These are phyloP conservation scores for Tapera naevia DNA, from an alignment of 2,797 vertebrate genomes.

Conservation along the genomic window DNA sequence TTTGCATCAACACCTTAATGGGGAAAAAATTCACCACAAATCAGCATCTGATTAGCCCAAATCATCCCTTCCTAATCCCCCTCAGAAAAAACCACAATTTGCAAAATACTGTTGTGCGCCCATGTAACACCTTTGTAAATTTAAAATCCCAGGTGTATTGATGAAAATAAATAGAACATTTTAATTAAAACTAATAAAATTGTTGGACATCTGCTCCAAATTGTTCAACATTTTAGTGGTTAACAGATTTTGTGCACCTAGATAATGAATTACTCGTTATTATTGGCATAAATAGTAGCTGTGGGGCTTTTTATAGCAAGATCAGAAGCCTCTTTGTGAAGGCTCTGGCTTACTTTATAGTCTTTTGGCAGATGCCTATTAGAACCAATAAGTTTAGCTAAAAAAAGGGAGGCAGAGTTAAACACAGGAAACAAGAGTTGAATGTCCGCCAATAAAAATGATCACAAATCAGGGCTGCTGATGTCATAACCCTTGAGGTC, in stretches of 20 bases:
- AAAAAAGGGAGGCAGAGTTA: slow-evolving; percentile 73
- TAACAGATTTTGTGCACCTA: slow-evolving; percentile 75
- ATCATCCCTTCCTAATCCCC: slow-evolving; percentile 74
- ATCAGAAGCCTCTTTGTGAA: slow-evolving; percentile 78
- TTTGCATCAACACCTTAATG: slow-evolving; percentile 75
- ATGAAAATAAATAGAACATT: slow-evolving; percentile 69
- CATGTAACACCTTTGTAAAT: slow-evolving; percentile 74
- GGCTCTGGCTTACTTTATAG: slow-evolving; percentile 76
- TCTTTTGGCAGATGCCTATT: slow-evolving; percentile 78
- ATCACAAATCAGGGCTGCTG: slow-evolving; percentile 82
- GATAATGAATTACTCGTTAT: slow-evolving; percentile 79
- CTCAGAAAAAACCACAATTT: slow-evolving; percentile 54
- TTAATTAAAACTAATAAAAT: slow-evolving; percentile 77
- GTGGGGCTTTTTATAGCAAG: slow-evolving; percentile 72
- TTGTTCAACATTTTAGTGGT: slow-evolving; percentile 74
- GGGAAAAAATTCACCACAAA: slow-evolving; percentile 67
- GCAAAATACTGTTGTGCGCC: slow-evolving; percentile 50
- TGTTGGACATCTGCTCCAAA: slow-evolving; percentile 77
- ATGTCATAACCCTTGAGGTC: slow-evolving; percentile 81
- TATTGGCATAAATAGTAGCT: slow-evolving; percentile 77
- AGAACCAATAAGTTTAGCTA: slow-evolving; percentile 76
- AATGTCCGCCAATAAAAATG: slow-evolving; percentile 83
- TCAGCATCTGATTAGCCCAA: slow-evolving; percentile 77
- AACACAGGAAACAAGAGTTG: slow-evolving; percentile 81
- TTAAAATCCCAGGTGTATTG: slow-evolving; percentile 66